Base-by-base conservation (phyloP, 2,888 invertebrate genomes). In the Eupithecia vulgata region DNA sequence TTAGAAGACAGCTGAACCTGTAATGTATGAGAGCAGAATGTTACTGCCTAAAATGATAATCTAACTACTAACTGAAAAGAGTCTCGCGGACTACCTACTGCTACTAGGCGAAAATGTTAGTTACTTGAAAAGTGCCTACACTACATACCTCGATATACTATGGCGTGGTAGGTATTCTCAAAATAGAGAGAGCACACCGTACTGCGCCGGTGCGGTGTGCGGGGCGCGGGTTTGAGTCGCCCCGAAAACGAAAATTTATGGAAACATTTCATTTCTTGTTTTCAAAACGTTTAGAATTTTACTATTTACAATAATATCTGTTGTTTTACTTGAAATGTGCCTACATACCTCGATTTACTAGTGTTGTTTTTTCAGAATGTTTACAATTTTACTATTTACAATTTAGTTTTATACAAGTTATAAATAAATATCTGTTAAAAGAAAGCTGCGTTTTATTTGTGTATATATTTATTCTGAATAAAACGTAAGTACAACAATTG, bases 301-400 rank as follows among this genome's bases (percentile, higher is more conserved):
- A 8, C 61, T 34, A 61, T 61, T 61, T 34, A 30, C 7, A 61
- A 15, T 61, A 30, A 30, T 30, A 30, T 30, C 30, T 30, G 12
- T 34, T 15, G 3, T n/a, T 48, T 59, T 15, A 61, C n/a, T 21
- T n/a, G 1, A 48, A 48, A 48, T 5, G 25, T 25, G 57, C 57
- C 57, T 57, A 12, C 25, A 57, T 57, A 57, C 25, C 0, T 52
- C 57, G 12, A 57, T 45, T 7, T 45, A 30, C 30, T 52, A 13
- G 25, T 4, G n/a, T 52, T 4, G 25, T 61, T 17, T 61, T 59
- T 34, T 34, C 13, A 17, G 15, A 61, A 34, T 30, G 15, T 61
- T 61, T 15, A 30, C 15, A 17, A 17, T 61, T 61, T 61, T 61
- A 34, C 61, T 61, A 61, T 61, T 59, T 59, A 30, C 30, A 59